Conservation (phyloP, 2,888 invertebrate genomes). For the Catocala sponsa region DNA sequence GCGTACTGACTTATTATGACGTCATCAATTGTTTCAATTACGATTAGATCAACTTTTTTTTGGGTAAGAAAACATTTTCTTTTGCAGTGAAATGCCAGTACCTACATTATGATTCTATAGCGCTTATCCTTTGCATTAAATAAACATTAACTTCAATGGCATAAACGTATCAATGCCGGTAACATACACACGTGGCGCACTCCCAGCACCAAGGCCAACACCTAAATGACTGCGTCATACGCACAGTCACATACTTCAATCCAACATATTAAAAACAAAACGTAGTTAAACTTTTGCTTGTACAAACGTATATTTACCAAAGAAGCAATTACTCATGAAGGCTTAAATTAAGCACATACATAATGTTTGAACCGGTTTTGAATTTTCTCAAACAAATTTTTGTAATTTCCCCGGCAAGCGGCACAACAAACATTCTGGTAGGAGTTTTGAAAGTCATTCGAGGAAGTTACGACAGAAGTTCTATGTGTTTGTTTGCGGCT, state of each 20-base stretch:
- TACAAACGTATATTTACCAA: neutral
- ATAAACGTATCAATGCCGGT: too few relatives aligned
- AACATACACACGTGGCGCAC: too few relatives aligned
- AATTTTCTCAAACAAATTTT: constrained; percentile 35
- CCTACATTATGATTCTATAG: too few relatives aligned
- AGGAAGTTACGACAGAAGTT: constrained; percentile 54
- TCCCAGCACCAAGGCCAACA: too few relatives aligned
- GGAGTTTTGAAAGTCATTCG: constrained; percentile 56
- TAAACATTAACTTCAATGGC: too few relatives aligned
- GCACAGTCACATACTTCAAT: neutral
- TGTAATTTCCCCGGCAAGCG: constrained; percentile 54
- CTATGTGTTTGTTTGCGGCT: constrained; percentile 48
- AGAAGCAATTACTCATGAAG: constrained; percentile 15
- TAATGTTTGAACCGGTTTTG: constrained; percentile 24
- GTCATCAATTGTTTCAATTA: too few relatives aligned
- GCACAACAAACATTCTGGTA: constrained; percentile 50
- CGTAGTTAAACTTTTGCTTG: neutral
- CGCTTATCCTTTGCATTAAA: too few relatives aligned
- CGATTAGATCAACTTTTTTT: too few relatives aligned
- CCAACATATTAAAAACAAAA: neutral
- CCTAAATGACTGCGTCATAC: too few relatives aligned
- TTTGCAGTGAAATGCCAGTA: too few relatives aligned
- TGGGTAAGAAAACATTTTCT: too few relatives aligned
- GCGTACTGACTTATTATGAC: too few relatives aligned
- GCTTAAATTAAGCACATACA: constrained; percentile 11